Evolutionary conservation across 1,140 invertebrate genomes (phyloP).

Genomic region (Cyphomyrmex costatus): DNA sequence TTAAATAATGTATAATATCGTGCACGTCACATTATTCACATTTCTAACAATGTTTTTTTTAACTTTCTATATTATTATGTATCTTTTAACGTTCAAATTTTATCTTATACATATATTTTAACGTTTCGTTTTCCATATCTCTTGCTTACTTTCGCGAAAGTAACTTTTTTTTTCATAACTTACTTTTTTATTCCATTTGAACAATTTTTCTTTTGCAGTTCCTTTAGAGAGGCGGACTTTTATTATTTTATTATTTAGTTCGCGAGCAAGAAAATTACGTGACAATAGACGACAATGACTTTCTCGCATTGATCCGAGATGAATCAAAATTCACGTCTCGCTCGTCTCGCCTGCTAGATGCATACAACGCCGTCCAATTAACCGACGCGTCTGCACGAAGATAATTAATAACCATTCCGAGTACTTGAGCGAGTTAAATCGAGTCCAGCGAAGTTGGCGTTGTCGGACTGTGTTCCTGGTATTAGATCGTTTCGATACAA

Average conservation of each 20-base stretch:
- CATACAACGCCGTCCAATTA: constrained; percentile 61
- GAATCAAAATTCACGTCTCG: constrained; percentile 50
- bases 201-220: background rate
- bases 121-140: background rate
- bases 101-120: background rate
- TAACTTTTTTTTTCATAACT: too few species aligned
- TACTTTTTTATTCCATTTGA: background rate
- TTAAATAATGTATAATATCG: background rate
- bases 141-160: background rate
- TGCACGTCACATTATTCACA: background rate
- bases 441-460: constrained; percentile 48
- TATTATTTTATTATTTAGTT: background rate
- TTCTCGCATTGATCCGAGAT: background rate
- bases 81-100: background rate
- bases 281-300: constrained; percentile 1
- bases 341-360: background rate
- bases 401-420: constrained; percentile 75
- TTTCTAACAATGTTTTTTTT: background rate
- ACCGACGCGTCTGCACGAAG: constrained; percentile 36
- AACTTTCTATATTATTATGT: background rate
- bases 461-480: constrained; percentile 22
- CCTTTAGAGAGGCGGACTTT: background rate
- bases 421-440: constrained; percentile 72
- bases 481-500: constrained; percentile 45
- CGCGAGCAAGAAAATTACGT: background rate